A percentile compares a stretch with the other conserved stretches of the same genome.
Conservation (phyloP, 1,140 invertebrate species). For the Brachionus paranguensis region DNA sequence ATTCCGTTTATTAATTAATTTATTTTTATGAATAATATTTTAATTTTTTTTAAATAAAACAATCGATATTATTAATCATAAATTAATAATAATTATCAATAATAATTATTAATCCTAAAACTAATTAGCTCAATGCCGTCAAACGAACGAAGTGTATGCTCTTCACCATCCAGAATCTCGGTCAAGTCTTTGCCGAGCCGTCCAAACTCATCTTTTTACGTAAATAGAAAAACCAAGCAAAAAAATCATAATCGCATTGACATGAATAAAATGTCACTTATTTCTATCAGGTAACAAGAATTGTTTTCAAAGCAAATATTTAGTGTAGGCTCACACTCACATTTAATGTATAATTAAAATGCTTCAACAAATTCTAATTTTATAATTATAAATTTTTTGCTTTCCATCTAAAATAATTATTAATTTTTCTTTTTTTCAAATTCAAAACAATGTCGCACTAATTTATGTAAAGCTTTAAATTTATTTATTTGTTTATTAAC, state of each 20-base stretch:
- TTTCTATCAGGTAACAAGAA: constrained; percentile 27
- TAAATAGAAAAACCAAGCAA: not conserved
- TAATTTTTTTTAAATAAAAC: not conserved
- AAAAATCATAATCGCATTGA: constrained; percentile 11
- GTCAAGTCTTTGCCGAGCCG: not conserved
- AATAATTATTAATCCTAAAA: not conserved
- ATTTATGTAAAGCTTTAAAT: not conserved
- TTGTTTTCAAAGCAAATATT: not conserved
- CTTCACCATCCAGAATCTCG: not conserved
- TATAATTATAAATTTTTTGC: not conserved
- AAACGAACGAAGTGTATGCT: not conserved
- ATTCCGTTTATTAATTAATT: not conserved
- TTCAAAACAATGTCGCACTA: not conserved
- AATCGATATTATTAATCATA: not conserved
- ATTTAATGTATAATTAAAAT: not conserved
- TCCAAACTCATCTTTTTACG: not conserved
- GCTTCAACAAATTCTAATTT: not conserved
- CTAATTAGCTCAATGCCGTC: not conserved
- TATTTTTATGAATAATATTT: not conserved
- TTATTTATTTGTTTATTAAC: not conserved
- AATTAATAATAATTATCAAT: too few relatives aligned
- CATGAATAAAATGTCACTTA: not conserved
- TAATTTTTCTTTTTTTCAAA: not conserved
- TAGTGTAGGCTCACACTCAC: not conserved
- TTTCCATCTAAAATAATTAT: not conserved